Evolutionary conservation across 1,140 invertebrate genomes (phyloP), one percentile per base, ranked within the genome.

Genomic region (Homarus americanus): DNA sequence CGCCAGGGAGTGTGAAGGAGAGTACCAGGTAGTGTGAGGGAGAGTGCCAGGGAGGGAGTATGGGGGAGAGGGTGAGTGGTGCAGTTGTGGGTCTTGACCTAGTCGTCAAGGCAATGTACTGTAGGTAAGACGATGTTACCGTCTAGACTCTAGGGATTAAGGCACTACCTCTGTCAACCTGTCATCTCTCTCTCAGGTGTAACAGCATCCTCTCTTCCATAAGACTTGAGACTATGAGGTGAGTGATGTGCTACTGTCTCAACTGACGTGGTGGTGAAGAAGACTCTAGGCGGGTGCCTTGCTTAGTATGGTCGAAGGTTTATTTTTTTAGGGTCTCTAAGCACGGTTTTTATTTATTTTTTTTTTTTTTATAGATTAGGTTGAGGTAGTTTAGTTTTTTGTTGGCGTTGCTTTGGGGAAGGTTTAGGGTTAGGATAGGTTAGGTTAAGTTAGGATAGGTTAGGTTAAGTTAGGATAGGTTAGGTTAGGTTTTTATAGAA

Each of bases 1-100:
- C n/a, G 69, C 28, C 28, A 72, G 69, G 36, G 69, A 72, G 69
- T 32, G 69, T 32, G 69, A 72, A 34, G 36, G 69, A 72, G 69
- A 72, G 69, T 32, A 34, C 28, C 28, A 72, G 69, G 36, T n/a
- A 72, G 69, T 32, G n/a, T n/a, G n/a, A n/a, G n/a, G n/a, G n/a
- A n/a, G n/a, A n/a, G n/a, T n/a, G n/a, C n/a, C n/a, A n/a, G 69
- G 36, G 69, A 72, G 69, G 36, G 69, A 9, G 69, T 1, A 34
- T 24, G 20, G 20, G 20, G 63, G 63, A 28, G 28, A 66, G 28
- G 63, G n/a, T n/a, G n/a, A n/a, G n/a, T n/a, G n/a, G n/a, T n/a
- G n/a, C n/a, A n/a, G n/a, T n/a, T n/a, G n/a, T n/a, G 63, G 63
- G 63, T 66, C 28, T 28, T 66, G 63, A 66, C 63, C 28, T 72